phyloP scores from a whole-genome alignment of 1,140 invertebrate species.

The Nymphalis io region DNA sequence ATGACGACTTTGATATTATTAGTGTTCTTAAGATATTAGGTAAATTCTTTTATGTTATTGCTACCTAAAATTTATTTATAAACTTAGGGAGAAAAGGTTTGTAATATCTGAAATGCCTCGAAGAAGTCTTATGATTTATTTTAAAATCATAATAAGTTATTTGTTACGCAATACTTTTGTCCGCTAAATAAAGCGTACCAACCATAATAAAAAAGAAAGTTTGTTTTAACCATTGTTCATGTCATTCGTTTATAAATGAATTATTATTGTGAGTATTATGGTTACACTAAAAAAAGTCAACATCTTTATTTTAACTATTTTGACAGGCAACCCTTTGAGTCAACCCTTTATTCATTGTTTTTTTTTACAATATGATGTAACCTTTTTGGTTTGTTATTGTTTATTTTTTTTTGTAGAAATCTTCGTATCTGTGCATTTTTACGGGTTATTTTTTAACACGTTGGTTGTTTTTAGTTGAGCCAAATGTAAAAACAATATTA shows the following conservation, averaged over 20 bases:
- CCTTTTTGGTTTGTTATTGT: background rate
- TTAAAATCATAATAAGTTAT: too few species aligned
- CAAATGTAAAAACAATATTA: too few species aligned
- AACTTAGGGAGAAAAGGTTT: too few species aligned
- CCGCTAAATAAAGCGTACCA: background rate
- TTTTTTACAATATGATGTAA: background rate
- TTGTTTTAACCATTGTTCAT: background rate
- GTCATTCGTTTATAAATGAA: background rate
- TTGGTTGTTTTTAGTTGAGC: too few species aligned
- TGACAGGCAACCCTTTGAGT: background rate
- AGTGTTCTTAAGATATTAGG: background rate
- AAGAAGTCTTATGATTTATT: too few species aligned
- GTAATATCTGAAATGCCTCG: too few species aligned
- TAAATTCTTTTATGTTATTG: background rate
- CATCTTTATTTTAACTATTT: background rate
- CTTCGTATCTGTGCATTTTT: background rate
- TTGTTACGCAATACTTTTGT: too few species aligned
- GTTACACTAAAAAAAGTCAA: background rate
- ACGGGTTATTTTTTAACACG: too few species aligned
- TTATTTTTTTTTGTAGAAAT: background rate
- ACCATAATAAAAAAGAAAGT: slow-evolving; percentile 12
- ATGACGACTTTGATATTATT: slow-evolving; percentile 33
- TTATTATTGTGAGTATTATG: background rate
- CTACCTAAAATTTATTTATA: background rate
- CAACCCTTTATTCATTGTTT: background rate